Base-by-base conservation (phyloP, 1,140 invertebrate genomes). In the Parapsyche elsis region DNA sequence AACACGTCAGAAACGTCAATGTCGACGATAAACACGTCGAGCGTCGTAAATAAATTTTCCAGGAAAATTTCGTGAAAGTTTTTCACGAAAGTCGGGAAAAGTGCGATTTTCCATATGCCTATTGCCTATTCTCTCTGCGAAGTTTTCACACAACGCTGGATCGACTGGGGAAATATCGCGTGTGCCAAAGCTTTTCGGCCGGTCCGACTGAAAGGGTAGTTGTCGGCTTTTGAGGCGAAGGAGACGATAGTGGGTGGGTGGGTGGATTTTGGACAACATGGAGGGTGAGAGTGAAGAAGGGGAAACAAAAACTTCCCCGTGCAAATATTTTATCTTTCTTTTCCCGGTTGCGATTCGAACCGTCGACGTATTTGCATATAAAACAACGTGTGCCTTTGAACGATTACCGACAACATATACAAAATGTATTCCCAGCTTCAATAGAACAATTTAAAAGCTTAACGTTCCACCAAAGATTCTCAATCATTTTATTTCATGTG, bases 341-440 rank as follows among this genome's bases (percentile, higher is more conserved):
- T 75, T 75, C 70, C 5, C 38, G 24, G 10, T 76, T 61, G 59
- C 75, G 57, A 76, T 76, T 79, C 21, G 77, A 79, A 71, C 38
- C 49, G 64, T 71, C 14, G 19, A 10, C 70, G 70, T 57, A 79
- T 79, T 79, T 79, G 78, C 78, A 79, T 79, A 79, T 79, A 79
- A 74, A 79, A 74, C 78, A 79, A 61, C 24, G 46, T 45, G 49
- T n/a, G 24, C 49, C 78, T 79, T 79, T 79, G 78, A 79, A 67
- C 46, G 75, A 77, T 77, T 77, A 77, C 57, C 64, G 23, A 19
- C 64, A 23, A 23, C 12, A 53, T 16, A 53, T 53, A 53, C 49
- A 53, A 16, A 14, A 53, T 16, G 12, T 53, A 53, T 53, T 53
- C 70, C 73, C 57, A 38, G 10, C 21, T n/a, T 26, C 10, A 38